Percentiles rank a stretch among this genome's conserved stretches.
Conservation (phyloP, 2,797 vertebrate species). For the Knipowitschia caucasica region DNA sequence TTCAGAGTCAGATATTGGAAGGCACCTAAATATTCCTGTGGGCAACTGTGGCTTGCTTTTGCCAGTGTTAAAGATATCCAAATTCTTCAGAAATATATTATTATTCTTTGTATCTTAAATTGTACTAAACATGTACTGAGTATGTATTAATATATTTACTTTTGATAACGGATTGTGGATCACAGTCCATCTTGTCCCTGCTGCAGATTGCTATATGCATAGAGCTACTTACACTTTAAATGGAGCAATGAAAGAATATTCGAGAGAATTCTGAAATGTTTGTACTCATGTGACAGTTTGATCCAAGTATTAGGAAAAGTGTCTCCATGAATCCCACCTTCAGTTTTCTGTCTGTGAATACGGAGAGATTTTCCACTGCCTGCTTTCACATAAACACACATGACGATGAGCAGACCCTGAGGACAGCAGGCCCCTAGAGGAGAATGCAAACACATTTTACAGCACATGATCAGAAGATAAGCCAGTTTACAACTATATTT, state of each 20-base stretch:
- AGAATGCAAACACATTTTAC: slow-evolving; percentile 39
- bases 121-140: too few species aligned
- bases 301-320: background rate
- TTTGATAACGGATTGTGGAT: too few species aligned
- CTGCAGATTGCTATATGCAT: background rate
- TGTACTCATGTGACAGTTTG: background rate
- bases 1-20: too few species aligned
- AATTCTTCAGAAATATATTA: background rate
- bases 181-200: too few species aligned
- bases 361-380: slow-evolving; percentile 45
- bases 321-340: background rate
- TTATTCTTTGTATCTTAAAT: background rate
- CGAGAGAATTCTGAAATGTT: background rate
- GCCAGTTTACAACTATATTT: slow-evolving; percentile 1
- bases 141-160: too few species aligned
- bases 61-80: background rate
- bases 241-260: background rate
- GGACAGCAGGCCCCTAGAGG: slow-evolving; percentile 19
- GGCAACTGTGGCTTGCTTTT: background rate
- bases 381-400: slow-evolving; percentile 40
- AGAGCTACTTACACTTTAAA: background rate
- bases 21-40: background rate
- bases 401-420: slow-evolving; percentile 38
- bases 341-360: slow-evolving; percentile 29
- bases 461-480: background rate